Conservation (phyloP, 2,113 vertebrate species). For the Syngnathus floridae region DNA sequence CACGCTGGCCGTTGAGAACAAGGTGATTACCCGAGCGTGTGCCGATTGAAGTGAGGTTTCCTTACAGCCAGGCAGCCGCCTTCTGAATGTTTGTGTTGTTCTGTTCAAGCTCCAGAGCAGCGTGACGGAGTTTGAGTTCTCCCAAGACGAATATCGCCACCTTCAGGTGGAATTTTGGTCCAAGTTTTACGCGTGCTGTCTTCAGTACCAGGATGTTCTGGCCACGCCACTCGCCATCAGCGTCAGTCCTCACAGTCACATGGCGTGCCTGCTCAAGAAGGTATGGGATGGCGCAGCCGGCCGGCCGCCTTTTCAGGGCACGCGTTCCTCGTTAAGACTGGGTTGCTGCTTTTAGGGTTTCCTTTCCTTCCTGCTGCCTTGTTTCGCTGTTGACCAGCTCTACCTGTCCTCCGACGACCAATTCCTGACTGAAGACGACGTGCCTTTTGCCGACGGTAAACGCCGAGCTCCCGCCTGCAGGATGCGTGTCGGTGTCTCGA, state of each 20-base stretch:
- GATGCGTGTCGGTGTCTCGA: not conserved
- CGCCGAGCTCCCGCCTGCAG: not conserved
- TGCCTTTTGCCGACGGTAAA: slow-evolving; percentile 80
- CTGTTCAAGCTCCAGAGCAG: slow-evolving; percentile 81
- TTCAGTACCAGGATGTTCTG: slow-evolving; percentile 90
- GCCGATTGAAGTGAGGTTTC: no score
- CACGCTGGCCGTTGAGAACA: slow-evolving; percentile 83
- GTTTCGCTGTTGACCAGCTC: slow-evolving; percentile 85
- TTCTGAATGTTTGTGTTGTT: not conserved
- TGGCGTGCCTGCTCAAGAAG: slow-evolving; percentile 89
- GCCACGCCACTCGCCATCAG: slow-evolving; percentile 81
- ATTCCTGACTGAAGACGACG: slow-evolving; percentile 81
- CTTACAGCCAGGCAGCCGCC: no score
- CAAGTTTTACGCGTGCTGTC: slow-evolving; percentile 89
- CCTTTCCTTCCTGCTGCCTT: slow-evolving; percentile 85
- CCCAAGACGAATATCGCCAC: slow-evolving; percentile 86
- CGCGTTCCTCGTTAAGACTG: not conserved
- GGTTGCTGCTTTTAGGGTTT: slow-evolving; percentile 70
- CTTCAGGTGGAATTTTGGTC: slow-evolving; percentile 95
- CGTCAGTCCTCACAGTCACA: slow-evolving; percentile 74
- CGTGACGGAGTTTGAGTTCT: slow-evolving; percentile 86
- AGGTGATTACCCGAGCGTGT: slow-evolving; percentile 63
- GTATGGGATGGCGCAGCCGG: not conserved
- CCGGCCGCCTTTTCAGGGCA: no score
- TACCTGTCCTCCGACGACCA: slow-evolving; percentile 84